phyloP scores from a whole-genome alignment of 64 coral and sea anemone genomes.

The Stylophora pistillata region DNA sequence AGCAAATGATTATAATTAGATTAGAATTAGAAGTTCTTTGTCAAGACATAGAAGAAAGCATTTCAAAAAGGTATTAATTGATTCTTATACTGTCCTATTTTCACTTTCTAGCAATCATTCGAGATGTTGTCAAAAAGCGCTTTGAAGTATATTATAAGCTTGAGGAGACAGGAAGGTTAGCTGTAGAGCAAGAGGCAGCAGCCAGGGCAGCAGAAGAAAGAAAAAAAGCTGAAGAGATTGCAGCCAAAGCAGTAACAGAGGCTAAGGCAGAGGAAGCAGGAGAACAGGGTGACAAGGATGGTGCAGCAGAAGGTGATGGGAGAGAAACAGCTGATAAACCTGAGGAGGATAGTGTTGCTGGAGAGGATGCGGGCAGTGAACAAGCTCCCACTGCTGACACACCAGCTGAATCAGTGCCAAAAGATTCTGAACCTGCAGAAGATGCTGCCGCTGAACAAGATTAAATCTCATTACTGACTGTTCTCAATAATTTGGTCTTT shows the following conservation, averaged over 20 bases:
- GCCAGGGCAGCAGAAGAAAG: constrained; percentile 66
- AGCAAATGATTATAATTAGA: no score
- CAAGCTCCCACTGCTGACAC: neutral
- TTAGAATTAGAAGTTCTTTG: no score
- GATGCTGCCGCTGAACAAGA: constrained; percentile 2
- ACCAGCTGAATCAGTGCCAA: constrained; percentile 38
- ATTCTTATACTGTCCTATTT: neutral
- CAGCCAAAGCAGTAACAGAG: constrained; percentile 50
- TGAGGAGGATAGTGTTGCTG: constrained; percentile 22
- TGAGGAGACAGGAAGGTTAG: constrained; percentile 72
- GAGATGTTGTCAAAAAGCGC: constrained; percentile 89
- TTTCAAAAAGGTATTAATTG: no score
- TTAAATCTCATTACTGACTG: neutral
- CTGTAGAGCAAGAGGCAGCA: constrained; percentile 69
- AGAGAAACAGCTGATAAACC: constrained; percentile 34
- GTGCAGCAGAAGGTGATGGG: neutral
- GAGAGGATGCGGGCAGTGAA: constrained; percentile 20
- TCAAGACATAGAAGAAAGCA: no score
- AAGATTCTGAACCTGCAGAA: constrained; percentile 27
- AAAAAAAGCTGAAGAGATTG: constrained; percentile 67
- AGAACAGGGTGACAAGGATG: constrained; percentile 26
- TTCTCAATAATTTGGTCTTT: neutral
- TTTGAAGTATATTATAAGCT: constrained; percentile 76
- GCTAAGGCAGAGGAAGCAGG: constrained; percentile 19
- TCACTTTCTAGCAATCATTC: constrained; percentile 70